A percentile compares a stretch with the other conserved stretches of the same genome.
Conservation (phyloP, 2,797 vertebrate genomes). For the Poecilia wingei region DNA sequence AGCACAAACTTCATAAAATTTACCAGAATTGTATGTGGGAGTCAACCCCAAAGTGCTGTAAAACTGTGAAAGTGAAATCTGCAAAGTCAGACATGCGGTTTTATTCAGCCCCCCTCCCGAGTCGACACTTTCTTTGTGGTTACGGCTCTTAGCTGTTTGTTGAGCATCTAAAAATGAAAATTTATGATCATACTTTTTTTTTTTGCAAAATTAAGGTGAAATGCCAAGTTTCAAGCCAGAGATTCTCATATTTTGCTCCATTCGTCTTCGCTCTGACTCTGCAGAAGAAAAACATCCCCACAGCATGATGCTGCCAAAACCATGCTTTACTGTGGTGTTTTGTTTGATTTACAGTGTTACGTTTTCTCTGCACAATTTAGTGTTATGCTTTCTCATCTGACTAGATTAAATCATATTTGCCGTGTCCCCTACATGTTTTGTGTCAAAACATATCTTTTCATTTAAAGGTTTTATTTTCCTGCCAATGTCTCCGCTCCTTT, state of each 20-base stretch:
- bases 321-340: not conserved
- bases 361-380: not conserved
- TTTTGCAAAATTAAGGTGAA: not conserved
- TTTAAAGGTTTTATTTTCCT: not conserved
- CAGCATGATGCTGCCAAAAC: not conserved
- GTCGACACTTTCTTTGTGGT: not conserved
- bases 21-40: not conserved
- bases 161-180: not conserved
- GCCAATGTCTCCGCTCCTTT: not conserved
- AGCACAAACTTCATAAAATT: not conserved
- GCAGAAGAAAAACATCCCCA: not conserved
- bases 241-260: not conserved
- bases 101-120: not conserved
- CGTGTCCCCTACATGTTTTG: not conserved
- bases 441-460: not conserved
- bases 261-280: not conserved
- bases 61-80: not conserved
- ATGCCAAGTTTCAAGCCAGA: not conserved
- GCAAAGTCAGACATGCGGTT: not conserved
- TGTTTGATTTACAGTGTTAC: not conserved
- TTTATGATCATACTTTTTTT: not conserved
- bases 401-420: not conserved
- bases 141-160: not conserved
- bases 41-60: not conserved
- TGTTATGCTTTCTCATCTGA: not conserved